phyloP scores from a whole-genome alignment of 2,113 vertebrate species.

The Diphyllodes magnificus region DNA sequence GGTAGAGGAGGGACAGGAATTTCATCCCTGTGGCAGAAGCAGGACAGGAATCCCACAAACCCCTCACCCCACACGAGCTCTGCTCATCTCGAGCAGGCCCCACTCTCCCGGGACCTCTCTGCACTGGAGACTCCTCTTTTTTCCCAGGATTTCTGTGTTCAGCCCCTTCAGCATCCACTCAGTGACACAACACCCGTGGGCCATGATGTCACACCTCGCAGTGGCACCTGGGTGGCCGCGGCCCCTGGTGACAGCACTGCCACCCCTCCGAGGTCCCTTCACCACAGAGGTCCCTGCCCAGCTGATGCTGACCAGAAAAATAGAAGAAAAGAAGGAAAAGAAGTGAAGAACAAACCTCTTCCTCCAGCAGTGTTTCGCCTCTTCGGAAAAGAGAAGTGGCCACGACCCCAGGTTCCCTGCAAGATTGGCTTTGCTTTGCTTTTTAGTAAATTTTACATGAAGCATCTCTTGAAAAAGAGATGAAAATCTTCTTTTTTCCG shows the following conservation, averaged over 20 bases:
- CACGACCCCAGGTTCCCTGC: neutral
- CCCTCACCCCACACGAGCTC: neutral
- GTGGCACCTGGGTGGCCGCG: neutral
- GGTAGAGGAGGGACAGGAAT: neutral
- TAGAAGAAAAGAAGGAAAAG: neutral
- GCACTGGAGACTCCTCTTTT: neutral
- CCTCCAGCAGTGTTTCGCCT: neutral
- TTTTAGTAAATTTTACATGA: neutral
- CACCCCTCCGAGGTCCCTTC: neutral
- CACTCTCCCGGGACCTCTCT: neutral
- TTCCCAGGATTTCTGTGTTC: neutral
- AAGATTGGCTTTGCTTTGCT: neutral
- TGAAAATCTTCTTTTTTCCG: neutral
- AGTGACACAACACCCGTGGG: fast-evolving
- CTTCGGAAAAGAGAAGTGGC: neutral
- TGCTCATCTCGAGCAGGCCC: neutral
- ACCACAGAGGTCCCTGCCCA: neutral
- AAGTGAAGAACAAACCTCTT: neutral
- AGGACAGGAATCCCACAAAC: neutral
- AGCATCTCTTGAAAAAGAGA: neutral
- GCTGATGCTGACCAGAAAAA: neutral
- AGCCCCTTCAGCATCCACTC: fast-evolving
- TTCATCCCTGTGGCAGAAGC: neutral
- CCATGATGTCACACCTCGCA: fast-evolving
- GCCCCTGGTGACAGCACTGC: neutral